Percentiles rank a stretch among this genome's conserved stretches.
Conservation (phyloP, 2,888 invertebrate genomes). For the Rhodophaea formosa region DNA sequence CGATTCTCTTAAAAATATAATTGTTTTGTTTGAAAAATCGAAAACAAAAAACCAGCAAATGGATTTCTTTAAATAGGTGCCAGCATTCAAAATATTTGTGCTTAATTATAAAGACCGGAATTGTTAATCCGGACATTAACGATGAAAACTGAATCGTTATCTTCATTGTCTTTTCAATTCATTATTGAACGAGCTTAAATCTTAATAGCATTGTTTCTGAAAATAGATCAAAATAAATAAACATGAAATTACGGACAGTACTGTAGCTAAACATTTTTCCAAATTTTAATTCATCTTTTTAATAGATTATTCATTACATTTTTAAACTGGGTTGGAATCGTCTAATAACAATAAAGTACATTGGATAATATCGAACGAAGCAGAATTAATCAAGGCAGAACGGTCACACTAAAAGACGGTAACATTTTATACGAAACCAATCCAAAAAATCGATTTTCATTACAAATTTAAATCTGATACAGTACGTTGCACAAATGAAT, state of each 20-base stretch:
- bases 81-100: too few relatives aligned
- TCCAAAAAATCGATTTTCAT: background rate
- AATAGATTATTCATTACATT: slow-evolving; percentile 2
- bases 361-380: background rate
- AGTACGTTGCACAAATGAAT: too few relatives aligned
- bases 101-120: too few relatives aligned
- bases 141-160: too few relatives aligned
- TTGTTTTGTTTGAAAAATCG: too few relatives aligned
- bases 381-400: background rate
- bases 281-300: slow-evolving; percentile 10
- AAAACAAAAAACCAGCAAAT: too few relatives aligned
- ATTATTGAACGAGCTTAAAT: background rate
- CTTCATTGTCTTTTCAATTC: background rate
- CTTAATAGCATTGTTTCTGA: background rate
- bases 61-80: too few relatives aligned
- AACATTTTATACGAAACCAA: slow-evolving; percentile 16
- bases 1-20: too few relatives aligned
- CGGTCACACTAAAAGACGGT: background rate
- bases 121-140: too few relatives aligned
- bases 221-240: background rate
- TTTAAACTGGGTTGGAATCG: slow-evolving; percentile 16
- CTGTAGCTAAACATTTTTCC: background rate
- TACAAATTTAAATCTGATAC: slow-evolving; percentile 1
- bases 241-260: slow-evolving; percentile 13
- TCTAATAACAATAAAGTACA: slow-evolving; percentile 1